Conservation (phyloP, 2,113 vertebrate species). For the Lagenorhynchus albirostris region DNA sequence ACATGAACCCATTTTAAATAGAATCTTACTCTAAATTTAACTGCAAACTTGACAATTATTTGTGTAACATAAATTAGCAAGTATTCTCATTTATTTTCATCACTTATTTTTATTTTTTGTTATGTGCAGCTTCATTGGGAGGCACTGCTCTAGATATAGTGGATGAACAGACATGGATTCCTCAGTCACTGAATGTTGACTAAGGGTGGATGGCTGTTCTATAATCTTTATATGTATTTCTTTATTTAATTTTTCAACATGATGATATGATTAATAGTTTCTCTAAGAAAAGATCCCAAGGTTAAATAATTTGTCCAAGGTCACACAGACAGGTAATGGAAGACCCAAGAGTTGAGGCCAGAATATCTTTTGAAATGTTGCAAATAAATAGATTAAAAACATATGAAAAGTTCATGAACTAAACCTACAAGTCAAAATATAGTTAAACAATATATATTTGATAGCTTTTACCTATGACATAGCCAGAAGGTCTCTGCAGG, state of each 20-base stretch:
- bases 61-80: not conserved
- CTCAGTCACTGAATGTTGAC: not conserved
- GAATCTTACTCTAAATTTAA: not conserved
- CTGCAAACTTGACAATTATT: not conserved
- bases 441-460: not conserved
- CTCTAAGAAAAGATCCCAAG: not conserved
- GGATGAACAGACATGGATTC: no score
- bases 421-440: not conserved
- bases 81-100: not conserved
- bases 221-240: not conserved
- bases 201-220: accelerated
- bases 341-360: not conserved
- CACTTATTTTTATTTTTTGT: not conserved
- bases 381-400: not conserved
- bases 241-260: not conserved
- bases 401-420: not conserved
- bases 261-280: not conserved
- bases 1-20: not conserved
- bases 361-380: not conserved
- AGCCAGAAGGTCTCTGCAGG: not conserved
- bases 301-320: not conserved
- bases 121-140: not conserved
- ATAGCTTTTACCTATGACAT: not conserved
- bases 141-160: not conserved
- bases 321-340: not conserved